Evolutionary conservation across 2,113 vertebrate species (phyloP).

Genomic region (Elaphurus davidianus): DNA sequence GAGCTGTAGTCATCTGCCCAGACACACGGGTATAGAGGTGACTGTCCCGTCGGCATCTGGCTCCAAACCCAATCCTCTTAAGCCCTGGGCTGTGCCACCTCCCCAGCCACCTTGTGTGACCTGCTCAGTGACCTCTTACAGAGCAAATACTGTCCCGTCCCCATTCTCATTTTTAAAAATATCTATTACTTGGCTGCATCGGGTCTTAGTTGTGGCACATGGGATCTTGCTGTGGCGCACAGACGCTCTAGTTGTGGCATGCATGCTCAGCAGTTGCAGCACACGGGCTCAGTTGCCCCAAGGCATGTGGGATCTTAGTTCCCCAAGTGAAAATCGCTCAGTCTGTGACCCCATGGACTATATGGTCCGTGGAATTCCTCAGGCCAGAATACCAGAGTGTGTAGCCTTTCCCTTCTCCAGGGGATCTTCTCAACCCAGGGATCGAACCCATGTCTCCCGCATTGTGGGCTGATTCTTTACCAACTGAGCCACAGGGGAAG

Average conservation of each 20-base stretch:
- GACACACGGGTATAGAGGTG: neutral
- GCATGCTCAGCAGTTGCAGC: neutral
- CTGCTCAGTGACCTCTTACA: neutral
- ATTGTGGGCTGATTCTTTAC: neutral
- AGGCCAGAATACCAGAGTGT: neutral
- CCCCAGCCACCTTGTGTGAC: neutral
- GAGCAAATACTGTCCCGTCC: neutral
- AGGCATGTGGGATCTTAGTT: neutral
- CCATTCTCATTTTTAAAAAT: neutral
- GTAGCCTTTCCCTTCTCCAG: neutral
- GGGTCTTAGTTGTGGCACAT: neutral
- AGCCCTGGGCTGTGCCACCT: neutral
- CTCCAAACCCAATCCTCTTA: neutral
- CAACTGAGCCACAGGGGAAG: neutral
- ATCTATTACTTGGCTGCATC: neutral
- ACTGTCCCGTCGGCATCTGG: neutral
- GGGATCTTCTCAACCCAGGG: neutral
- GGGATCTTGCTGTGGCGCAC: neutral
- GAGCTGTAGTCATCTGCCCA: neutral
- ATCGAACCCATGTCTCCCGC: too few relatives aligned
- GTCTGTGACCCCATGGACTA: neutral
- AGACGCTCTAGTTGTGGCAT: accelerated
- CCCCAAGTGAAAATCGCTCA: neutral
- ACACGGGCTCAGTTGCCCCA: neutral
- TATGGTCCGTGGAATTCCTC: neutral